phyloP scores from a whole-genome alignment of 2,888 invertebrate species.

The Branchellion lobata region DNA sequence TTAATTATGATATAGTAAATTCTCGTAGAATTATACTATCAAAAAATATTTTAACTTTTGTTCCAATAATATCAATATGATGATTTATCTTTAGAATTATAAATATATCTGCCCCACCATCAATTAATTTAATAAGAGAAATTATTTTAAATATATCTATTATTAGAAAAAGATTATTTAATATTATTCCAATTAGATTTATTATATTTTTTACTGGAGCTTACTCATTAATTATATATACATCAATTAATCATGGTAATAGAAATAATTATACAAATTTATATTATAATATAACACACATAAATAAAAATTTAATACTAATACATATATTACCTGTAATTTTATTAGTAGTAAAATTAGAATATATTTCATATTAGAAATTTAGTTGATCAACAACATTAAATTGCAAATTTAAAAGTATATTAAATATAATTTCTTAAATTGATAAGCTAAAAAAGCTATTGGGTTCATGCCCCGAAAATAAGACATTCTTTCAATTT shows the following conservation, averaged over 20 bases:
- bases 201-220: slow-evolving; percentile 70
- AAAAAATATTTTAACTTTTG: slow-evolving; percentile 69
- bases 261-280: background rate
- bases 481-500: slow-evolving; percentile 46
- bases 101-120: slow-evolving; percentile 72
- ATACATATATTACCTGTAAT: slow-evolving; percentile 47
- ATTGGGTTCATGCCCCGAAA: slow-evolving; percentile 52
- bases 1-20: slow-evolving; percentile 52
- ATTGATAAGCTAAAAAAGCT: slow-evolving; percentile 52
- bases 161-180: slow-evolving; percentile 65
- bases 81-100: slow-evolving; percentile 70
- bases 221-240: slow-evolving; percentile 71
- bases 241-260: slow-evolving; percentile 69
- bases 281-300: background rate
- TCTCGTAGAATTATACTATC: slow-evolving; percentile 68
- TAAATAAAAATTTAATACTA: slow-evolving; percentile 24
- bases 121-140: slow-evolving; percentile 71
- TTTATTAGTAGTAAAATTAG: slow-evolving; percentile 44
- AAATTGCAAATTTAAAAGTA: slow-evolving; percentile 52
- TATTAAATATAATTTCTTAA: slow-evolving; percentile 48
- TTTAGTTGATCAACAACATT: slow-evolving; percentile 52
- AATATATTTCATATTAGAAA: slow-evolving; percentile 41
- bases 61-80: slow-evolving; percentile 67
- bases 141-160: slow-evolving; percentile 70
- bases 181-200: slow-evolving; percentile 67